Evolutionary conservation across 64 coral and sea anemone species (phyloP).

Genomic region (Montipora sp.): DNA sequence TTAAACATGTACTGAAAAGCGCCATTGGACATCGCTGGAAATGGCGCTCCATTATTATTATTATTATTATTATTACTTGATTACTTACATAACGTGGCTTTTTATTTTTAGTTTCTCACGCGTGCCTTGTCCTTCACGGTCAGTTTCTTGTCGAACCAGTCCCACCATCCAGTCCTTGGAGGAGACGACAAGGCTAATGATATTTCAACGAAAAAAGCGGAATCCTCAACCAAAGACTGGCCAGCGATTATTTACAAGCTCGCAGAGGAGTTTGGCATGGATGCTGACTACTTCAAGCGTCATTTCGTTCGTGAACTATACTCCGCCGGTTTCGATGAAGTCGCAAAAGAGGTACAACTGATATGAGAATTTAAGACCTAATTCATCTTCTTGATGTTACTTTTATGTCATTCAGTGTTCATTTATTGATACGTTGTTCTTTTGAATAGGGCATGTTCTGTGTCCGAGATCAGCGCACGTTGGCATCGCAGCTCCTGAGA

Average conservation of each 20-base stretch:
- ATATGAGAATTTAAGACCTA: not conserved
- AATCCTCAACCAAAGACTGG: constrained; percentile 63
- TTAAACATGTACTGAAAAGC: too few species aligned
- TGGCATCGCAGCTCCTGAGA: constrained; percentile 64
- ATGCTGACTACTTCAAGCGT: constrained; percentile 66
- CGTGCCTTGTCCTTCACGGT: constrained; percentile 70
- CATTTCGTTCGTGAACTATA: constrained; percentile 86
- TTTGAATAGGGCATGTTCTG: constrained; percentile 72
- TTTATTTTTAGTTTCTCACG: constrained; percentile 65
- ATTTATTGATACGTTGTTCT: not conserved
- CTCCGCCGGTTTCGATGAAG: constrained; percentile 69
- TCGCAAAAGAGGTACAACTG: constrained; percentile 75
- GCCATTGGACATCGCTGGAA: too few species aligned
- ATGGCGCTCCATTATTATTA: too few species aligned
- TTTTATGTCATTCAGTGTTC: too few species aligned
- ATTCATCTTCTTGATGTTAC: too few species aligned
- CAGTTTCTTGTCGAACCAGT: constrained; percentile 36
- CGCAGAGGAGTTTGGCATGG: constrained; percentile 81
- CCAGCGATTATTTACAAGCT: constrained; percentile 65
- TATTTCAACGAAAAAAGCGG: not conserved
- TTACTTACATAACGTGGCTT: not conserved
- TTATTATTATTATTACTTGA: too few species aligned
- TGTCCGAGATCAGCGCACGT: constrained; percentile 71
- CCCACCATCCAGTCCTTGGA: not conserved
- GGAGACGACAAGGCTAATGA: constrained; percentile 33